Percentiles rank a stretch among this genome's conserved stretches.
Conservation (phyloP, 2,113 vertebrate genomes). For the Eolophus roseicapilla region DNA sequence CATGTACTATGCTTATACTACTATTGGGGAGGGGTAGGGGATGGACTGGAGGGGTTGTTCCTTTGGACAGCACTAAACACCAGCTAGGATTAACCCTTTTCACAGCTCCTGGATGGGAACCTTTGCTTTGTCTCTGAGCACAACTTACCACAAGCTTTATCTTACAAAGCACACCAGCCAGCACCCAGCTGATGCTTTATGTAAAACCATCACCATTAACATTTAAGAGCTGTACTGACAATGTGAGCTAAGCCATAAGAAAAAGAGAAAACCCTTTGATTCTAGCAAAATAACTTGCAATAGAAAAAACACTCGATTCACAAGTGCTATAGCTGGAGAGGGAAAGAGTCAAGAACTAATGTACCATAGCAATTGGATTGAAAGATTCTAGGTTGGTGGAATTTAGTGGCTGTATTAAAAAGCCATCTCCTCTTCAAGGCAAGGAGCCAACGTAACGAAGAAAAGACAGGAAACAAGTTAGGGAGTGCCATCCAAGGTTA, state of each 20-base stretch:
- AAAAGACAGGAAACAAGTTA: slow-evolving; percentile 60
- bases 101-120: neutral
- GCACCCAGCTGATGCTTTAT: neutral
- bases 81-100: neutral
- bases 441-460: slow-evolving; percentile 53
- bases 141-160: neutral
- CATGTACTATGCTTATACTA: neutral
- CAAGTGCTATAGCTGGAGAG: slow-evolving; percentile 44
- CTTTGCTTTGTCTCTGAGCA: neutral
- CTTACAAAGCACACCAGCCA: neutral
- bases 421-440: slow-evolving; percentile 54
- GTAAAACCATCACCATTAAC: neutral
- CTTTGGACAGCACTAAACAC: neutral
- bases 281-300: slow-evolving; percentile 16
- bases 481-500: slow-evolving; percentile 13
- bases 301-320: slow-evolving; percentile 56
- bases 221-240: neutral
- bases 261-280: slow-evolving; percentile 13
- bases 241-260: neutral
- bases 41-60: neutral
- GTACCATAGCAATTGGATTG: slow-evolving; percentile 79
- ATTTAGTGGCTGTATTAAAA: slow-evolving; percentile 77
- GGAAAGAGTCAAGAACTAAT: slow-evolving; percentile 72
- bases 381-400: slow-evolving; percentile 64
- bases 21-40: neutral